phyloP scores from a whole-genome alignment of 1,140 invertebrate species.

The Whitmania pigra region DNA sequence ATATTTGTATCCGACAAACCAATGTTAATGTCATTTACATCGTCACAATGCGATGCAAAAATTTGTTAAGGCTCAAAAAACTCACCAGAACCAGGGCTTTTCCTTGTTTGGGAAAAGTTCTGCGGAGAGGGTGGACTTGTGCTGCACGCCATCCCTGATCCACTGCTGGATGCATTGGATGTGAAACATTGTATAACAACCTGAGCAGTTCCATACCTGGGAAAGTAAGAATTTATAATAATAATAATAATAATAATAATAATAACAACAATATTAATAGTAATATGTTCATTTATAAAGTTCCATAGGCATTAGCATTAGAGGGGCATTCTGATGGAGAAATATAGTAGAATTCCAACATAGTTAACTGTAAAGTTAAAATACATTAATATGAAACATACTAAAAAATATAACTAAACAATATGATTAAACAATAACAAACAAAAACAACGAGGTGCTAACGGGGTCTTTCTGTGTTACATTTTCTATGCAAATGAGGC shows the following conservation, averaged over 20 bases:
- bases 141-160: conserved; percentile 71
- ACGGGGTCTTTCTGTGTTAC: conserved; percentile 67
- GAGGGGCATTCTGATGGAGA: too few relatives aligned
- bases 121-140: conserved; percentile 41
- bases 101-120: conserved; percentile 32
- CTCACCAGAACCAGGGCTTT: conserved; percentile 44
- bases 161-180: conserved; percentile 78
- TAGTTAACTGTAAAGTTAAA: too few relatives aligned
- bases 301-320: too few relatives aligned
- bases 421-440: not conserved
- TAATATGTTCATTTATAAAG: too few relatives aligned
- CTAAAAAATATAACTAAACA: too few relatives aligned
- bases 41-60: too few relatives aligned
- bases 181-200: conserved; percentile 71
- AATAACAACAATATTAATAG: too few relatives aligned
- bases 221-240: too few relatives aligned
- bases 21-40: not conserved
- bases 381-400: too few relatives aligned
- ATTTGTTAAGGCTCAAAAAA: not conserved
- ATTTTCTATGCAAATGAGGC: conserved; percentile 79
- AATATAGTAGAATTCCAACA: too few relatives aligned
- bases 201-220: conserved; percentile 69
- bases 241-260: too few relatives aligned
- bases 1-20: not conserved
- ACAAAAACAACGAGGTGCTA: conserved; percentile 31